Conservation (phyloP, 35 echinoderm and acorn worm species). For the Lytechinus pictus region DNA sequence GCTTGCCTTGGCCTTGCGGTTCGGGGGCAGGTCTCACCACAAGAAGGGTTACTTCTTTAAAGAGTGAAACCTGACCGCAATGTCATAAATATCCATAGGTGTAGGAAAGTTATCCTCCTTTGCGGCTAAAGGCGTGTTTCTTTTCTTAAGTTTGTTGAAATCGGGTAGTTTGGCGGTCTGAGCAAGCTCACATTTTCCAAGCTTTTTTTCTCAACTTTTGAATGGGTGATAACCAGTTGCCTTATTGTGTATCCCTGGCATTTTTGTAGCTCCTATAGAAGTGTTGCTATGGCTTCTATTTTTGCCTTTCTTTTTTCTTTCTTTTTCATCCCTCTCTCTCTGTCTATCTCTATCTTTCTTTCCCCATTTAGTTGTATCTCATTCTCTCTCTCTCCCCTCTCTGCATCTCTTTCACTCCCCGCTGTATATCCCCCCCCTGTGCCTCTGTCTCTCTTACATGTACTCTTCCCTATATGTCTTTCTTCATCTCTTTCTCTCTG, state of each 20-base stretch:
- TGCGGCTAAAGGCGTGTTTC: background rate
- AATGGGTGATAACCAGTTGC: background rate
- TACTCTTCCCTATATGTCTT: background rate
- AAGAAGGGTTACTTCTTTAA: background rate
- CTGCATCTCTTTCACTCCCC: background rate
- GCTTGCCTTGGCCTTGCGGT: background rate
- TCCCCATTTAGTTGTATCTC: too few species aligned
- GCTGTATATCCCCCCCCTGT: background rate
- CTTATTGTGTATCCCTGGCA: background rate
- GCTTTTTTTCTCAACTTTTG: background rate
- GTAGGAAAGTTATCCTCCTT: background rate
- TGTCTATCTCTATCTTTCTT: background rate
- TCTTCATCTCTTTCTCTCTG: too few species aligned
- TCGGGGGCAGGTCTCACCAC: background rate
- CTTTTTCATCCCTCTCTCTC: background rate
- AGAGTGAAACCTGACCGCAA: conserved; percentile 30
- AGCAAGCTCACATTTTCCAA: background rate
- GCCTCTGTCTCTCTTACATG: background rate
- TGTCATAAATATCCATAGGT: conserved; percentile 29
- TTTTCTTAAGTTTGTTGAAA: background rate
- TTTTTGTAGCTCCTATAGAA: too few species aligned
- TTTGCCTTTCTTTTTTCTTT: too few species aligned
- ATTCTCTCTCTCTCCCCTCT: too few species aligned
- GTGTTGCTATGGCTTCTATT: background rate
- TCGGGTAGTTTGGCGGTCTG: background rate